phyloP scores from a whole-genome alignment of 1,140 invertebrate species.

The Hermatobates lingyangjiaoensis region DNA sequence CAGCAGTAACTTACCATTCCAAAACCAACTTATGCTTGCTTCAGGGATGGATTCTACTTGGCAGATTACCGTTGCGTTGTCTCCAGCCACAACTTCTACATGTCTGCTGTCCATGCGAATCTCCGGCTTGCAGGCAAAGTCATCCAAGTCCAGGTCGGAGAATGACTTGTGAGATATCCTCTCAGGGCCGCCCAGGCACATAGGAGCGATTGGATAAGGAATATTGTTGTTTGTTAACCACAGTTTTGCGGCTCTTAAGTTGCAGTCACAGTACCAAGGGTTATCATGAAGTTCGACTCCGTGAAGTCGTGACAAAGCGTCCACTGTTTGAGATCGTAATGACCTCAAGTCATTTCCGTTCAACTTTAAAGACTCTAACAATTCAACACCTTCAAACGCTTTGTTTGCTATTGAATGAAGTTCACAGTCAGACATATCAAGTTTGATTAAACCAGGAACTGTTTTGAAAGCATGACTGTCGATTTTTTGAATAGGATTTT shows the following conservation, averaged over 20 bases:
- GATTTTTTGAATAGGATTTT: constrained; percentile 64
- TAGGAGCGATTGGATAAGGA: constrained; percentile 51
- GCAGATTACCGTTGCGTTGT: constrained; percentile 68
- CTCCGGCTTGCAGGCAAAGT: constrained; percentile 74
- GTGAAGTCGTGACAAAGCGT: constrained; percentile 48
- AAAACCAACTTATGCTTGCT: constrained; percentile 70
- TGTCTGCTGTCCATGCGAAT: constrained; percentile 53
- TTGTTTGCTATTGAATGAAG: constrained; percentile 51
- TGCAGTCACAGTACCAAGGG: constrained; percentile 79
- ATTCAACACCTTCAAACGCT: constrained; percentile 56
- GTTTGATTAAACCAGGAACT: constrained; percentile 54
- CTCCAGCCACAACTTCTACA: constrained; percentile 54
- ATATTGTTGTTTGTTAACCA: constrained; percentile 71
- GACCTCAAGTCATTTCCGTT: constrained; percentile 61
- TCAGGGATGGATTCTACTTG: constrained; percentile 57
- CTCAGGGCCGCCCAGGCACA: constrained; percentile 46
- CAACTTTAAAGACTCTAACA: constrained; percentile 60
- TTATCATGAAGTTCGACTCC: constrained; percentile 77
- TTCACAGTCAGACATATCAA: constrained; percentile 66
- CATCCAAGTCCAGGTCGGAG: constrained; percentile 52
- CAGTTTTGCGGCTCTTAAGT: constrained; percentile 55
- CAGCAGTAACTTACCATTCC: constrained; percentile 56
- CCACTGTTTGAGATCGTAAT: constrained; percentile 46
- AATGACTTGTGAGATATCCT: constrained; percentile 46
- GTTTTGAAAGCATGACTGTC: constrained; percentile 51